phyloP scores from a whole-genome alignment of 2,888 invertebrate species.

The Meteorus cinctellus region DNA sequence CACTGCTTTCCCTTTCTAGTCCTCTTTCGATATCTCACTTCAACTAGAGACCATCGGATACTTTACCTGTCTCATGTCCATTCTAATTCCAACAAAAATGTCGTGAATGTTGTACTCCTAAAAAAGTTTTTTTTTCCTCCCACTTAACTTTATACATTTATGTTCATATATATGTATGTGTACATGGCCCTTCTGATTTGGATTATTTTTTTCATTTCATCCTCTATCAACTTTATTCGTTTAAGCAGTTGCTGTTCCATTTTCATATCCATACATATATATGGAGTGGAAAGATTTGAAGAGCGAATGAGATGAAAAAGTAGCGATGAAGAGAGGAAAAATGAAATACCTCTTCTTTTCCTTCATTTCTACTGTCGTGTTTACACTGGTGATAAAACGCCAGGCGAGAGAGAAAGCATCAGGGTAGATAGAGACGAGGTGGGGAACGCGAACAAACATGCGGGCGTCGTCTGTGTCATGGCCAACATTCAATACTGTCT shows the following conservation, averaged over 20 bases:
- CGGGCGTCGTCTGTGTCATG: conserved; percentile 49
- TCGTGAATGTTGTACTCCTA: conserved; percentile 25
- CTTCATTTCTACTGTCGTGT: conserved; percentile 67
- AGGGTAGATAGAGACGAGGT: neutral
- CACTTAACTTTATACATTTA: conserved; percentile 32
- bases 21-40: conserved; percentile 4
- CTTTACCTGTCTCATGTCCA: conserved; percentile 60
- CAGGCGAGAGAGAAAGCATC: conserved; percentile 2
- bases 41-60: conserved; percentile 60
- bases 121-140: conserved; percentile 51
- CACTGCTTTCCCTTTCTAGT: conserved; percentile 57
- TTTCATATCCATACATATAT: conserved; percentile 1
- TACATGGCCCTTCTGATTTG: neutral
- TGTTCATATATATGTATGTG: neutral
- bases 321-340: conserved; percentile 49
- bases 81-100: conserved; percentile 29
- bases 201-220: neutral
- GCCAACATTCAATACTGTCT: conserved; percentile 45
- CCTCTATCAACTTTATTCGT: conserved; percentile 7
- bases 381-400: conserved; percentile 71
- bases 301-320: conserved; percentile 44
- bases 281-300: conserved; percentile 25
- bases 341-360: conserved; percentile 63
- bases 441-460: conserved; percentile 65
- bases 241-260: conserved; percentile 26